Evolutionary conservation across 2,797 vertebrate species (phyloP), one percentile per base, ranked within the genome.

Genomic region (Chlorospingus flavigularis): DNA sequence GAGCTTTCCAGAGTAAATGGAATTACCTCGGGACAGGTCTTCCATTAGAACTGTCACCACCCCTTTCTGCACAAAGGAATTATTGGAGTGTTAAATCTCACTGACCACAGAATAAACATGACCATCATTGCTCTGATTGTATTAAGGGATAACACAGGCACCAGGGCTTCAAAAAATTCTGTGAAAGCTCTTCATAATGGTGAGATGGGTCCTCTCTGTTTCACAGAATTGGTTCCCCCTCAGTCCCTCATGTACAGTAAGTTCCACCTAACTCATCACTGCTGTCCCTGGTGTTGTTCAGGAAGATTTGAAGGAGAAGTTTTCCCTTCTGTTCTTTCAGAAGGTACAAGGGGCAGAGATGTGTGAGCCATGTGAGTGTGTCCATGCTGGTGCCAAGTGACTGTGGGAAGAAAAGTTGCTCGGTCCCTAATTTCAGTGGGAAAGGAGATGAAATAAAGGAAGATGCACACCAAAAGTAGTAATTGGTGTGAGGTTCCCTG

Each of bases 211-310:
- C 33, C 39, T 82, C 31, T 28, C n/a, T 62, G 4, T 67, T 72
- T 28, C 35, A 20, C 2, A 0, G 25, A 74, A 23, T 11, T 68
- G 17, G 1, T 68, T 87, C 50, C 21, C 47, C 25, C 18, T 76
- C 31, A 60, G 60, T 57, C 10, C 45, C 14, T 73, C n/a, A 12
- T 60, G 35, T 17, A 10, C 48, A 85, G 23, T 51, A 62, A 65
- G 43, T 80, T 51, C 19, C 21, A 51, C 25, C 21, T n/a, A n/a
- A 45, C 10, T 26, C 42, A 20, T 50, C 39, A 21, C 17, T 0
- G 0, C 0, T 24, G 11, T 65, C 37, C 33, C 25, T 2, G 2
- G 17, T 48, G 53, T 5, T 62, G 18, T 28, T 58, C 7, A 10
- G 39, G 39, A 82, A 33, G 40, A 70, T 28, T 67, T 17, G 35